Base-by-base conservation (phyloP, 2,888 invertebrate genomes). In the Diarsia rubi region DNA sequence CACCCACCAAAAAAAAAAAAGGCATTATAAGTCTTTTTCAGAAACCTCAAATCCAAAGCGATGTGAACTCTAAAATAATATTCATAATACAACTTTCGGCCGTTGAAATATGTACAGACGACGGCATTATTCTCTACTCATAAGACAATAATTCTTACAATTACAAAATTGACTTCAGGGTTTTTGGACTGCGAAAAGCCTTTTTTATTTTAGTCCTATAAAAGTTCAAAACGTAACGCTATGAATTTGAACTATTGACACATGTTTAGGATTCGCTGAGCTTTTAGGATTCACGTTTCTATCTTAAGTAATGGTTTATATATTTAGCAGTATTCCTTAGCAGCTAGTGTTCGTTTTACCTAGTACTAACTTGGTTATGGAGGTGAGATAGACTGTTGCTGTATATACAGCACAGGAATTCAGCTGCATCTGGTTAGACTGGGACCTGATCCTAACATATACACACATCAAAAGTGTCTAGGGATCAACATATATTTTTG, bases 281-380 rank as follows among this genome's bases (percentile, higher is more conserved):
- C 44, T 78, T 45, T 47, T 3, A 78, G 19, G 31, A 27, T 62
- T 78, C n/a, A 1, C 59, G 47, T 68, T 75, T 49, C 31, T 78
- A 57, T 59, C 42, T 49, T 9, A 21, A 52, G 44, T 9, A 49
- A 24, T 16, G 42, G 57, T 6, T 5, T 44, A 65, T 65, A 8
- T 57, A 74, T 76, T 64, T 11, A 27, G 54, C 12, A 9, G 3
- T n/a, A 6, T 47, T 47, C 27, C 27, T 57, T 27, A 44, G 47
- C 21, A 37, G n/a, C n/a, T n/a, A n/a, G 37, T 37, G 8, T 8
- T 37, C 37, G 37, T 37, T 8, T 37, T 37, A 37, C 37, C 37
- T 37, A 37, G 37, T 6, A 37, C 6, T 37, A 5, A 31, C 31
- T 31, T 2, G 31, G 31, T 4, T 31, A 4, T 31, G 31, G 31